These are phyloP conservation scores for Gymnobelideus leadbeateri DNA, from an alignment of 2,113 vertebrate genomes.

Conservation along the genomic window DNA sequence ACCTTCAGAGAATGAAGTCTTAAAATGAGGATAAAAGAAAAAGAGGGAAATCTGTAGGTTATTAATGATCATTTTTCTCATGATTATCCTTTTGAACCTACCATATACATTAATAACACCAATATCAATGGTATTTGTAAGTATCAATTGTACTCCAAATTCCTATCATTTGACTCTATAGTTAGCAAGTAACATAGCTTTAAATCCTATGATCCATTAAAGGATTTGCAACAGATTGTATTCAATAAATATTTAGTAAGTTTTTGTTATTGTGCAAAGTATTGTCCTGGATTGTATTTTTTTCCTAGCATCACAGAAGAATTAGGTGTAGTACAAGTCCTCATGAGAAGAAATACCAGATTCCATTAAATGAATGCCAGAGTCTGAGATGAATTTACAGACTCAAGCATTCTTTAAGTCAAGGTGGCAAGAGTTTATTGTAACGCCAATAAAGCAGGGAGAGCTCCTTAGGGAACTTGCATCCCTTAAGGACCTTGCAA, in stretches of 20 bases:
- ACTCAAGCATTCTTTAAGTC: no score
- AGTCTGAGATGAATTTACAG: no score
- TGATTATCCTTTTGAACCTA: not conserved
- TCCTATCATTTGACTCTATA: not conserved
- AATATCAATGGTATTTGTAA: not conserved
- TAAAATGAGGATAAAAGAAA: not conserved
- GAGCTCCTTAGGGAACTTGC: no score
- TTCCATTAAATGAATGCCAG: conserved; percentile 1
- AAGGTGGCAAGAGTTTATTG: no score
- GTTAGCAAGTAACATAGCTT: not conserved
- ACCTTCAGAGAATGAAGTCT: not conserved
- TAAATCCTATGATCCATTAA: not conserved
- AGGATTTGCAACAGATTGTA: not conserved
- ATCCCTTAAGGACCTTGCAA: no score
- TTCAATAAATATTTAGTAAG: not conserved
- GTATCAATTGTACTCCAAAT: not conserved
- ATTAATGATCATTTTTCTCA: not conserved
- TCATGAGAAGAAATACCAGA: not conserved
- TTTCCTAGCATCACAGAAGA: conserved; percentile 7
- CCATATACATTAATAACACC: not conserved
- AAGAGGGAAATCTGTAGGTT: not conserved
- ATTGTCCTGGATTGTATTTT: not conserved
- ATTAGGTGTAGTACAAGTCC: conserved; percentile 27
- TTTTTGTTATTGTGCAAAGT: not conserved
- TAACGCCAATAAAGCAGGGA: no score